Base-by-base conservation (phyloP, 1,140 invertebrate genomes). In the Centruroides sculpturatus region DNA sequence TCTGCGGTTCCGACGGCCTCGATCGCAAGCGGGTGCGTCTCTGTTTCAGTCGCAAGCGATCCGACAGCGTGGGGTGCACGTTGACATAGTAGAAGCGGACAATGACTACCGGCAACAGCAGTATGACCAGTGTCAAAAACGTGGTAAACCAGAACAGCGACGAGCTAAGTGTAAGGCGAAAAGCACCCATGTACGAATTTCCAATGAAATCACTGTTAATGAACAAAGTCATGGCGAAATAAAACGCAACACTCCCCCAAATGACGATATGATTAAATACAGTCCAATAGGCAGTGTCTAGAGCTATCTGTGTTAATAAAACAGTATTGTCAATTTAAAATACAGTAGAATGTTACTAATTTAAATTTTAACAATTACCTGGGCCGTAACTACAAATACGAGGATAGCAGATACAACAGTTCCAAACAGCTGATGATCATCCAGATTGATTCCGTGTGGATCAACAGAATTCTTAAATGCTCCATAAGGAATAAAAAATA, bases 211-310 rank as follows among this genome's bases (percentile, higher is more conserved):
- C 68, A 36, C 68, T 74, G 70, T 82, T 82, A 60, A 79, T 74
- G 13, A 78, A 69, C 23, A 80, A 68, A 46, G 76, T 76, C 59
- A 81, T 72, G 65, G 91, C 82, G 76, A 98, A 97, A 76, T 96
- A 99, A 76, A 92, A 92, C 63, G 92, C 80, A 52, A 98, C 80
- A 57, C 93, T 98, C 66, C 95, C 95, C 92, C 93, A 98, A 66
- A 98, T 92, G 69, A 89, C 92, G 60, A 98, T 83, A 75, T 98
- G 94, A 77, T 98, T 98, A 72, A 96, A 90, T 61, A 90, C 81
- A 55, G 96, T 99, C 96, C 96, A 99, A 72, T 99, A 99, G 0
- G 88, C 85, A 57, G 94, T 98, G 71, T 99, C 96, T 64, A 99
- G 76, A 46, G 90, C 91, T 75, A 96, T 93, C 91, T 97, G 71